Evolutionary conservation across 2,797 vertebrate genomes (phyloP).

Genomic region (Odontamblyopus rebecca): DNA sequence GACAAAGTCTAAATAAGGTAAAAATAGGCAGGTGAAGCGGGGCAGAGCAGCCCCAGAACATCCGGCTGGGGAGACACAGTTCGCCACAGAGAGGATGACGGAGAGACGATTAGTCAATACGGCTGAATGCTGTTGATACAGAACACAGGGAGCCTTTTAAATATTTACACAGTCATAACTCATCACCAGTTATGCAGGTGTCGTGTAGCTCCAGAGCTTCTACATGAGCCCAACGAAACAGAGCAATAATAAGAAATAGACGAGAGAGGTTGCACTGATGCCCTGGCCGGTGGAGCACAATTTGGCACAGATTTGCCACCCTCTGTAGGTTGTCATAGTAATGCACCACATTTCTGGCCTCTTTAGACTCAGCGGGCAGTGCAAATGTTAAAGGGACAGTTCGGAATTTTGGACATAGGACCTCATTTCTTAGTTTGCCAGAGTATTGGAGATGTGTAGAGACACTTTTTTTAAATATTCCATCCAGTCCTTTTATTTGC

Average conservation of each 20-base stretch:
- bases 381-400: conserved; percentile 15
- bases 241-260: conserved; percentile 38
- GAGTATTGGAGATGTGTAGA: no score
- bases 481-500: no score
- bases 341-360: conserved; percentile 52
- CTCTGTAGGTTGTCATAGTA: conserved; percentile 57
- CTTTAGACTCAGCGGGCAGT: conserved; percentile 35
- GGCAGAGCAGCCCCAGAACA: conserved; percentile 46
- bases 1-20: conserved; percentile 43
- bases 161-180: conserved; percentile 78
- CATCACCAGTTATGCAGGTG: conserved; percentile 66
- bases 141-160: conserved; percentile 73
- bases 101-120: conserved; percentile 73
- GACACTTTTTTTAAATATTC: no score
- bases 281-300: conserved; percentile 26
- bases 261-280: conserved; percentile 39
- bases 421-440: no score
- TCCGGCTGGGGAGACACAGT: conserved; percentile 52
- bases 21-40: conserved; percentile 12
- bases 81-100: conserved; percentile 48
- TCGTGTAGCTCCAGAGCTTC: conserved; percentile 50
- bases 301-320: conserved; percentile 42
- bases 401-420: no score
- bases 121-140: conserved; percentile 71
- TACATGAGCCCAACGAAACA: conserved; percentile 42